phyloP scores from a whole-genome alignment of 2,797 vertebrate species.

The Atherinosoma microstoma region DNA sequence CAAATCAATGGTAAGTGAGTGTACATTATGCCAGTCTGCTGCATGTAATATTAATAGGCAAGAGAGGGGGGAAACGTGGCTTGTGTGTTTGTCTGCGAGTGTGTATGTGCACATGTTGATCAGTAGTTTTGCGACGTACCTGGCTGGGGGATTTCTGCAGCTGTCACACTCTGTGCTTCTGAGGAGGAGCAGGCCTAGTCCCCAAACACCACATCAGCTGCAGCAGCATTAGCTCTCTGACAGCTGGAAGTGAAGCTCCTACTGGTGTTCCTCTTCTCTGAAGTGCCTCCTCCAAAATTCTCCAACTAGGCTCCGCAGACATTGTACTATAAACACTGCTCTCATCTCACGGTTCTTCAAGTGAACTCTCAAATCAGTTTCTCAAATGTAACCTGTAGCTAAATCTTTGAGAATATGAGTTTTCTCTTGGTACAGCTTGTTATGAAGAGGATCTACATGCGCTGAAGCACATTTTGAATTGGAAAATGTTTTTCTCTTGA shows the following conservation, averaged over 20 bases:
- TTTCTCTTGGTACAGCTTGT: neutral
- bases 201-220: slow-evolving; percentile 59
- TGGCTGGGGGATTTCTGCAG: slow-evolving; percentile 74
- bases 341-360: slow-evolving; percentile 30
- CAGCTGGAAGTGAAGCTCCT: slow-evolving; percentile 69
- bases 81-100: slow-evolving; percentile 49
- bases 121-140: slow-evolving; percentile 60
- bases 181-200: slow-evolving; percentile 67
- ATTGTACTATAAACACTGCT: slow-evolving; percentile 21
- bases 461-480: neutral
- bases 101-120: slow-evolving; percentile 47
- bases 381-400: slow-evolving; percentile 11
- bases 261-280: slow-evolving; percentile 56
- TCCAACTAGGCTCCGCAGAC: slow-evolving; percentile 42
- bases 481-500: neutral
- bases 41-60: slow-evolving; percentile 83
- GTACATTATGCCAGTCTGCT: slow-evolving; percentile 72
- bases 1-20: slow-evolving; percentile 76
- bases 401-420: slow-evolving; percentile 12
- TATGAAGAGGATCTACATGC: slow-evolving; percentile 3
- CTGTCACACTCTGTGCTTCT: slow-evolving; percentile 74
- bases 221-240: slow-evolving; percentile 58
- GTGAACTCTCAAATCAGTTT: slow-evolving; percentile 39
- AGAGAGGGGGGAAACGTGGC: slow-evolving; percentile 41
- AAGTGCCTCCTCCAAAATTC: slow-evolving; percentile 69